These are phyloP conservation scores for Cyprinella venusta DNA, from an alignment of 2,797 vertebrate species.

Conservation along the genomic window DNA sequence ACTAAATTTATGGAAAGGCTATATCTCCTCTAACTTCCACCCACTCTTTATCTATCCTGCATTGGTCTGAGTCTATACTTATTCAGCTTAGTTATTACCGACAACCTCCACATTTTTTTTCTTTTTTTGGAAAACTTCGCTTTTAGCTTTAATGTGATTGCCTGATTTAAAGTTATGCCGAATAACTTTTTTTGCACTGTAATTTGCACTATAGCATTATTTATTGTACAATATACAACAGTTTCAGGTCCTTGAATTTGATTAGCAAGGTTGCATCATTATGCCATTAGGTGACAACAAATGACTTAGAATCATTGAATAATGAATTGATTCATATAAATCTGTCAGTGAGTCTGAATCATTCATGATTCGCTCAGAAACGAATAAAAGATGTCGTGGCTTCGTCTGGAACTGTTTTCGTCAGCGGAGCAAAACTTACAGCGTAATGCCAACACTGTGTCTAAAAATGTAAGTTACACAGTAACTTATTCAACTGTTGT, in stretches of 20 bases:
- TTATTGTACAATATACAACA: neutral
- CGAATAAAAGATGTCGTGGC: too few species aligned
- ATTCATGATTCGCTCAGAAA: neutral
- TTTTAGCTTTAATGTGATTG: neutral
- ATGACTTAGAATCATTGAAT: neutral
- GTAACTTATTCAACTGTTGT: neutral
- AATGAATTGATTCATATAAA: neutral
- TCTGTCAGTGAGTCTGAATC: neutral
- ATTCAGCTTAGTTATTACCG: neutral
- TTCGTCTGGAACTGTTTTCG: neutral
- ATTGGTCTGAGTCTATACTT: neutral
- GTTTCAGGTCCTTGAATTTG: neutral
- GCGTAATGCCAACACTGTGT: neutral
- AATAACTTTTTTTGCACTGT: neutral
- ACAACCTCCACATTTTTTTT: neutral
- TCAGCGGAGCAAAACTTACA: neutral
- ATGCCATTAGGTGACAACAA: neutral
- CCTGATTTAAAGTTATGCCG: neutral
- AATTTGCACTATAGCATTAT: neutral
- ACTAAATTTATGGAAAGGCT: constrained; percentile 42
- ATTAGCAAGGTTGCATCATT: neutral
- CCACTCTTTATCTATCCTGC: neutral
- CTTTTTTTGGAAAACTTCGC: neutral
- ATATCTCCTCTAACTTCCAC: neutral
- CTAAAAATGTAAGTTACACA: constrained; percentile 2